Percentiles rank a stretch among this genome's conserved stretches.
These are phyloP conservation scores for Drosophila nikananu DNA, from an alignment of 1,140 invertebrate species.

Conservation along the genomic window DNA sequence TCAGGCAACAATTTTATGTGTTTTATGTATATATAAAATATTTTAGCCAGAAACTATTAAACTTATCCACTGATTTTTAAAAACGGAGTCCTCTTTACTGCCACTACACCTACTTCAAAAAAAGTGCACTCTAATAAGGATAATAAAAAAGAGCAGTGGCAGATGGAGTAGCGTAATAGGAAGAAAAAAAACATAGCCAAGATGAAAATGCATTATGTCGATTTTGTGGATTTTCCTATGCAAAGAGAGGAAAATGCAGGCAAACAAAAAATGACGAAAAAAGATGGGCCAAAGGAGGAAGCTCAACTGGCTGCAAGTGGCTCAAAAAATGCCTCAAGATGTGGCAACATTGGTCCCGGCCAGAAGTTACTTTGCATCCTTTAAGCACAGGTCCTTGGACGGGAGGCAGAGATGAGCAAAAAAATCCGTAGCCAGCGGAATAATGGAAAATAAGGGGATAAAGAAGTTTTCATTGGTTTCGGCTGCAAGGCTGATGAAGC, in stretches of 20 bases:
- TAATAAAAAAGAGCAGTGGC: constrained; percentile 39
- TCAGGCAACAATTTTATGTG: background rate
- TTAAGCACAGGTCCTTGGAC: constrained; percentile 32
- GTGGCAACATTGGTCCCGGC: constrained; percentile 59
- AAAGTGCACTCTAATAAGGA: constrained; percentile 34
- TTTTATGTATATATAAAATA: background rate
- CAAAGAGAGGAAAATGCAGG: constrained; percentile 34
- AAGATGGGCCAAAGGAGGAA: constrained; percentile 34
- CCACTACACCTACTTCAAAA: constrained; percentile 1
- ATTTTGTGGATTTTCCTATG: constrained; percentile 72
- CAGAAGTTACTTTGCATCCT: constrained; percentile 64
- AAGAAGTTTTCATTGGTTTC: constrained; percentile 51
- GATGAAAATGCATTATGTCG: constrained; percentile 81
- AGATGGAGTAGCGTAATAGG: constrained; percentile 19
- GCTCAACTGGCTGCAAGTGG: constrained; percentile 60
- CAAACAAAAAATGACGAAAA: constrained; percentile 35
- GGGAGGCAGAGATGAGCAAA: constrained; percentile 6
- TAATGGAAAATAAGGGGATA: constrained; percentile 30
- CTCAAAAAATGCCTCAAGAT: constrained; percentile 50
- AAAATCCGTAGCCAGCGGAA: constrained; percentile 16
- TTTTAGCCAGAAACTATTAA: background rate
- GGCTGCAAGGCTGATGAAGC: constrained; percentile 46
- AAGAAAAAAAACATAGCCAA: constrained; percentile 43
- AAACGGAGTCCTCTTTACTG: constrained; percentile 12
- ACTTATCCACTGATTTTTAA: constrained; percentile 21